Percentiles rank a stretch among this genome's conserved stretches.
These are phyloP conservation scores for Loriculus beryllinus DNA, from an alignment of 2,797 vertebrate species.

Conservation along the genomic window DNA sequence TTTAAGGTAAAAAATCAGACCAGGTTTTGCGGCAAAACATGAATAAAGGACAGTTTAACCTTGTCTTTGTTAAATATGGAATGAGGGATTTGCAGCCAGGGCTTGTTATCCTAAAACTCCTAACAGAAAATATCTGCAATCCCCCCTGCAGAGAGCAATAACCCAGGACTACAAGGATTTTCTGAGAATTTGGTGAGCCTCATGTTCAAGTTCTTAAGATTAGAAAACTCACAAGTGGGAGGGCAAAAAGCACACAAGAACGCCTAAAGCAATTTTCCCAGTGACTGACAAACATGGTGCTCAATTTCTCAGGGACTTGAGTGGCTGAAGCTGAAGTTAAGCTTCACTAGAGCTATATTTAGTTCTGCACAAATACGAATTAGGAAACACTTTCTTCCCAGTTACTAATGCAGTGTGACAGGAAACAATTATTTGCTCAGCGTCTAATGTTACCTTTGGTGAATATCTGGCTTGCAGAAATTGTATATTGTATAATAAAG, in stretches of 20 bases:
- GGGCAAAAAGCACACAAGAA: not conserved
- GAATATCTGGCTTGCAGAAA: slow-evolving; percentile 21
- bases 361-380: slow-evolving; percentile 39
- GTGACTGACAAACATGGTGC: not conserved
- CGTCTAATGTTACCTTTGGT: slow-evolving; percentile 57
- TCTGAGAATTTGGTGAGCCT: not conserved
- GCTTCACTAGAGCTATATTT: slow-evolving; percentile 30
- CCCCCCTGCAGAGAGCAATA: not conserved
- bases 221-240: not conserved
- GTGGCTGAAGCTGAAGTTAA: slow-evolving; percentile 7
- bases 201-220: not conserved
- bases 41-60: not conserved
- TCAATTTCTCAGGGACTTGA: not conserved
- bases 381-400: slow-evolving; percentile 39
- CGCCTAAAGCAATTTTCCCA: not conserved
- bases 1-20: not conserved
- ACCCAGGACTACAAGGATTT: not conserved
- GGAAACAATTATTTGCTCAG: slow-evolving; percentile 52
- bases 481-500: not conserved
- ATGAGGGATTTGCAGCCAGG: not conserved
- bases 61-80: not conserved
- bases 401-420: slow-evolving; percentile 47
- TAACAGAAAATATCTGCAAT: not conserved
- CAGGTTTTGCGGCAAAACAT: not conserved
- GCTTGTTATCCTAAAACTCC: not conserved